phyloP scores from a whole-genome alignment of 2,113 vertebrate species.

The Apus apus region DNA sequence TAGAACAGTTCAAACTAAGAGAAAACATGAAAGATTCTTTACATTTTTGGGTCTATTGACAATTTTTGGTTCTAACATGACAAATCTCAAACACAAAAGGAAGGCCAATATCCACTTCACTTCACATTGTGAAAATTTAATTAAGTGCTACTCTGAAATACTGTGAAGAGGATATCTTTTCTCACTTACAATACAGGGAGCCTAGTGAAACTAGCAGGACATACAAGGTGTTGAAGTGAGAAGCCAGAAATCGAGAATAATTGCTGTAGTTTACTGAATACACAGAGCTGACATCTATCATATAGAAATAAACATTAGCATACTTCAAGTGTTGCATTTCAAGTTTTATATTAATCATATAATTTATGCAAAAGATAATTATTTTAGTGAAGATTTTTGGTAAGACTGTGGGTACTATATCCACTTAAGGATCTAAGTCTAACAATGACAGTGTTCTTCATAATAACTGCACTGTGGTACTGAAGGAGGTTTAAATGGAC shows the following conservation, averaged over 20 bases:
- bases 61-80: not conserved
- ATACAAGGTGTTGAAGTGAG: not conserved
- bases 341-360: not conserved
- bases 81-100: not conserved
- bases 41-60: not conserved
- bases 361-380: not conserved
- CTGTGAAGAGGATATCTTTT: not conserved
- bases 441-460: not conserved
- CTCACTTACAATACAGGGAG: not conserved
- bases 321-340: not conserved
- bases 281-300: not conserved
- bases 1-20: not conserved
- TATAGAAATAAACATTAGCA: not conserved
- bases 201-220: not conserved
- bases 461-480: not conserved
- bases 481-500: not conserved
- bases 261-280: not conserved
- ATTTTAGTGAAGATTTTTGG: not conserved
- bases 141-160: not conserved
- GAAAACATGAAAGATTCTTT: not conserved
- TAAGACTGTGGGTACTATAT: not conserved
- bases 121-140: not conserved
- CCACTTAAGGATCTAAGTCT: not conserved
- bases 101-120: not conserved
- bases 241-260: not conserved